Conservation (phyloP, 2,113 vertebrate species). For the Arothron firmamentum region DNA sequence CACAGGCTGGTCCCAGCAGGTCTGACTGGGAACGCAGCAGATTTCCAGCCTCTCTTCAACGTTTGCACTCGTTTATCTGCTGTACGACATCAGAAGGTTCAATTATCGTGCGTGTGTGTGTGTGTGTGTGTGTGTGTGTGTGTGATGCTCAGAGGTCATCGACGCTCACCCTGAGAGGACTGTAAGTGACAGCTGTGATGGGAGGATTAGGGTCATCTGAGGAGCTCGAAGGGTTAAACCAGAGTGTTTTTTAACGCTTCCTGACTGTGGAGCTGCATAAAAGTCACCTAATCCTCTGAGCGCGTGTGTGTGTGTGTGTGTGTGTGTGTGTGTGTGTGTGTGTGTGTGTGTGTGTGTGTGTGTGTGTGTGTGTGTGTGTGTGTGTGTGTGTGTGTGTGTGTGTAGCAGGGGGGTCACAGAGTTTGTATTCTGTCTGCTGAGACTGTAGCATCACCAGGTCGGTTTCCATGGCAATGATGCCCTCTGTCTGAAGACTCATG, state of each 20-base stretch:
- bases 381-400: conserved; percentile 2
- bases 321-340: conserved; percentile 1
- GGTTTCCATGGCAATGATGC: conserved; percentile 49
- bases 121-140: conserved; percentile 12
- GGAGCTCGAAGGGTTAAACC: conserved; percentile 18
- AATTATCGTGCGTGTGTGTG: not conserved
- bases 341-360: not conserved
- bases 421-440: conserved; percentile 34
- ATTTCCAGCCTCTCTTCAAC: no score
- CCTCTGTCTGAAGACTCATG: conserved; percentile 44
- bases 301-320: conserved; percentile 11
- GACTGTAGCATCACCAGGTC: conserved; percentile 23
- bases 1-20: conserved; percentile 45
- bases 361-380: conserved; percentile 12
- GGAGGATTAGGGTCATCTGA: conserved; percentile 34
- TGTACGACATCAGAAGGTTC: no score
- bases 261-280: conserved; percentile 30
- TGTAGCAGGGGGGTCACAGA: conserved; percentile 26
- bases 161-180: not conserved
- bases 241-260: conserved; percentile 30
- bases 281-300: conserved; percentile 38
- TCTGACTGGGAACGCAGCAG: conserved; percentile 17
- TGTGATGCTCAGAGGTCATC: not conserved
- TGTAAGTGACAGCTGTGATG: conserved; percentile 37
- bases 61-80: no score